Evolutionary conservation across 2,888 invertebrate genomes (phyloP), one percentile per base, ranked within the genome.

Genomic region (Callosobruchus maculatus): DNA sequence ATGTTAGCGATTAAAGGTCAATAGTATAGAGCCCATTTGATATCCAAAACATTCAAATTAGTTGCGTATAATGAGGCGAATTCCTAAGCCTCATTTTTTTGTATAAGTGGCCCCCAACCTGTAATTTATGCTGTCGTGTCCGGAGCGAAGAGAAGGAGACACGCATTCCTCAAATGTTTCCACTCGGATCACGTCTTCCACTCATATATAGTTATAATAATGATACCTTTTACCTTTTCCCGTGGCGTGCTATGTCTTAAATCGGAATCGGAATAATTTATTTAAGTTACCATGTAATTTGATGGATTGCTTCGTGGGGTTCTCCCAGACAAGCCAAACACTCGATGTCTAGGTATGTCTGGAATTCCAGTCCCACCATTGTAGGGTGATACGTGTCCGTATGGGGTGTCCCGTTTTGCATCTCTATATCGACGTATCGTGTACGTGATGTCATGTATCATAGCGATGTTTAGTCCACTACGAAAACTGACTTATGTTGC

Each of bases 171-270:
- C 74, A 77, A 79, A 83, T 82, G 79, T 80, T 82, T 81, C 76
- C 73, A 83, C 79, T 80, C 82, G 75, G 80, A 80, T 83, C 82
- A 83, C 82, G 81, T 83, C 79, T 80, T 75, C 79, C 78, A 81
- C 80, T 81, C 81, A 81, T 79, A 79, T 80, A 81, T 82, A 82
- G 82, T 83, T 81, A 82, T 80, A 80, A 82, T 83, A 82, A 83
- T 82, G 81, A 82, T 82, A 82, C 81, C 80, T 80, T 81, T 78
- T 78, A 78, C 78, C 78, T 78, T 78, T 78, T 82, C 79, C 77
- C 80, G 78, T 81, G 79, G 77, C 77, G 79, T 80, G 80, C 78
- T 79, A 80, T 79, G 81, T 80, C 79, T 81, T 80, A 81, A 82
- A 81, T 82, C 81, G 78, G 80, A 81, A 77, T 79, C 76, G 77